These are phyloP conservation scores for Pristionchus fissidentatus DNA, from an alignment of 2,888 invertebrate species.

Conservation along the genomic window DNA sequence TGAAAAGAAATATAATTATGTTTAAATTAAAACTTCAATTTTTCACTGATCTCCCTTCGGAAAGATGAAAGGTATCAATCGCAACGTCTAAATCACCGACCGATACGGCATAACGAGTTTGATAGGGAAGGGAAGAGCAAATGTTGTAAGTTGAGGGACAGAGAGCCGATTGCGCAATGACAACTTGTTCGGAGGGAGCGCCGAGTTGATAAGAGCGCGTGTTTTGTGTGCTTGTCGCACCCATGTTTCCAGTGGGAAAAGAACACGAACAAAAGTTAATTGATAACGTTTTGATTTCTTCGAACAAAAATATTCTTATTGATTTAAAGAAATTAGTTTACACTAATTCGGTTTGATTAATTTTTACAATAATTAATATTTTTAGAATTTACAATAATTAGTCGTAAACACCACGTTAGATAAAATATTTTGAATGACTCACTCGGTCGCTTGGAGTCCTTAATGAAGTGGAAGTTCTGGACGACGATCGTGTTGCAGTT, in stretches of 20 bases:
- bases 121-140: not conserved
- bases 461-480: slow-evolving; percentile 50
- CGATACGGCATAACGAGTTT: not conserved
- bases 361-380: too few relatives aligned
- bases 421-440: too few relatives aligned
- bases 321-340: too few relatives aligned
- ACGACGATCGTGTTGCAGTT: slow-evolving; percentile 64
- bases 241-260: not conserved
- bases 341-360: too few relatives aligned
- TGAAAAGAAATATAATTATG: slow-evolving; percentile 33
- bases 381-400: too few relatives aligned
- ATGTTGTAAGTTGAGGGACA: not conserved
- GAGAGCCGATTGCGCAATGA: not conserved
- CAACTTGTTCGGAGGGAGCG: slow-evolving; percentile 24
- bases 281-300: not conserved
- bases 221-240: not conserved
- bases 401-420: too few relatives aligned
- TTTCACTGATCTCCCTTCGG: not conserved
- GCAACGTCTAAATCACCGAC: too few relatives aligned
- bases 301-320: too few relatives aligned
- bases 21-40: not conserved
- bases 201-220: not conserved
- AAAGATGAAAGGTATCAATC: too few relatives aligned
- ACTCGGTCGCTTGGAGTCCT: slow-evolving; percentile 42
- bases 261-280: not conserved